These are phyloP conservation scores for Siniperca scherzeri DNA, from an alignment of 2,797 vertebrate species.

Conservation along the genomic window DNA sequence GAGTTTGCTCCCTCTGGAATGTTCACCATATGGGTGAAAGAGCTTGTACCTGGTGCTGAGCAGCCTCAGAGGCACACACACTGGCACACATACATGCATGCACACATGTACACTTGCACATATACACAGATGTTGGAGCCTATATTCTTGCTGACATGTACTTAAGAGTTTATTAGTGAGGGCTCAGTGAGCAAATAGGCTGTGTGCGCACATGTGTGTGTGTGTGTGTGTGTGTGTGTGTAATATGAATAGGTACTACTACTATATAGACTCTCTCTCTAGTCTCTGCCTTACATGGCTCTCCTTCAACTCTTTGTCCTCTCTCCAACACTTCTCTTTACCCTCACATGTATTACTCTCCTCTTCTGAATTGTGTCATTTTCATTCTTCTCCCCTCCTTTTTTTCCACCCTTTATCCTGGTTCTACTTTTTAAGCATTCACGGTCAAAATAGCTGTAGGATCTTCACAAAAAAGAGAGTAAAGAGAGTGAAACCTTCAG, in stretches of 20 bases:
- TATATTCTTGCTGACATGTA: slow-evolving; percentile 36
- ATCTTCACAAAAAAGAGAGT: not conserved
- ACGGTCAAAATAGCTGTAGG: not conserved
- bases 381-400: not conserved
- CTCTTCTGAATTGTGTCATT: not conserved
- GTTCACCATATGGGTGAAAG: slow-evolving; percentile 75
- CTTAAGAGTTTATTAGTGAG: slow-evolving; percentile 52
- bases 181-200: slow-evolving; percentile 36
- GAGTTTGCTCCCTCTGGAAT: slow-evolving; percentile 67
- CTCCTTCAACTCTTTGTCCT: not conserved
- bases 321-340: not conserved
- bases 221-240: not conserved
- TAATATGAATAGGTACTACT: not conserved
- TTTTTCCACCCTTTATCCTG: not conserved
- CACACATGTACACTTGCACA: slow-evolving; percentile 1
- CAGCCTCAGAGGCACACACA: slow-evolving; percentile 47
- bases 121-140: not conserved
- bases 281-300: not conserved
- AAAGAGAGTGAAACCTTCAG: not conserved
- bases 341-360: not conserved
- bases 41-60: slow-evolving; percentile 69
- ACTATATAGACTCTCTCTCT: not conserved
- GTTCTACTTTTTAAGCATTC: not conserved
- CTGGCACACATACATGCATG: not conserved
- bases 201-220: not conserved